Conservation (phyloP, 2,113 vertebrate genomes). For the Megaleporinus macrocephalus region DNA sequence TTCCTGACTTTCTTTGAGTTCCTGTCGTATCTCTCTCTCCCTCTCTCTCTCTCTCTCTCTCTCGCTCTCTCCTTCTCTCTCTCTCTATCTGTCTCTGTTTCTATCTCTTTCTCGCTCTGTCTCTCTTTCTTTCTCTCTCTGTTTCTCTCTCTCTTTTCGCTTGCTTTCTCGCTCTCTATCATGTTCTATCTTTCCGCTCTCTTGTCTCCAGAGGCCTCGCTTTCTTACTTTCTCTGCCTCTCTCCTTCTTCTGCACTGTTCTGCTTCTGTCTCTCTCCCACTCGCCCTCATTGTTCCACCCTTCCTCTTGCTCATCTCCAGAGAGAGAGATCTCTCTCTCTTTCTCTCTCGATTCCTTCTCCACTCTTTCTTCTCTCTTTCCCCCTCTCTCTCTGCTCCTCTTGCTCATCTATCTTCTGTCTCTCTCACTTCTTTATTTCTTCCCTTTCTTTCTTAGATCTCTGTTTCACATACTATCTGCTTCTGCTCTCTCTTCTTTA, state of each 20-base stretch:
- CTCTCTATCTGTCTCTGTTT: background rate
- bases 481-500: background rate
- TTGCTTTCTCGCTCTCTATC: background rate
- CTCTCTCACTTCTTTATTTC: too few species aligned
- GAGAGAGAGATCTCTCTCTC: slow-evolving; percentile 17
- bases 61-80: slow-evolving; percentile 34
- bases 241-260: too few species aligned
- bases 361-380: background rate
- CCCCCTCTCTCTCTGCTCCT: slow-evolving; percentile 44
- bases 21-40: background rate
- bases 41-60: slow-evolving; percentile 8
- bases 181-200: too few species aligned
- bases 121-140: slow-evolving; percentile 15
- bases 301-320: slow-evolving; percentile 43
- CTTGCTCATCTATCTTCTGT: background rate
- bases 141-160: slow-evolving; percentile 7
- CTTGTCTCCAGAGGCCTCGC: too few species aligned
- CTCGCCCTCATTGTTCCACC: slow-evolving; percentile 19
- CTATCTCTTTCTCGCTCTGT: slow-evolving; percentile 34
- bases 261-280: too few species aligned
- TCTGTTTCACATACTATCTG: too few species aligned
- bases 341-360: slow-evolving; percentile 44
- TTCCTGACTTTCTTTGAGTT: background rate
- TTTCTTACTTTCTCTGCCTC: too few species aligned
- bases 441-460: background rate